Percentiles rank a stretch among this genome's conserved stretches.
Conservation (phyloP, 2,888 invertebrate genomes). For the Morinoia aosen region DNA sequence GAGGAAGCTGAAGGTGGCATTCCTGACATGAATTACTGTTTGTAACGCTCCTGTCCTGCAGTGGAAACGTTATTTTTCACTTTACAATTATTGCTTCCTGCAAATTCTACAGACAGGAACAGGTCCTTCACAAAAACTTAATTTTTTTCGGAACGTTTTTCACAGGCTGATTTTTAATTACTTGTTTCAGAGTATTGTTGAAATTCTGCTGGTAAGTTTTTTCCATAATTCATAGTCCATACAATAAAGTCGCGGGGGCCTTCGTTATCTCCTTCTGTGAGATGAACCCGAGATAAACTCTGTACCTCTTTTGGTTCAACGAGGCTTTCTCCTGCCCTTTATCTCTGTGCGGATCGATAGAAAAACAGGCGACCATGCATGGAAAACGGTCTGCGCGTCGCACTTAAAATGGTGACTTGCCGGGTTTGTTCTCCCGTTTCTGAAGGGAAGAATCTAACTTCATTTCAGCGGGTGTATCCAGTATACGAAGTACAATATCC, state of each 20-base stretch:
- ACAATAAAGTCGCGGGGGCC: background rate
- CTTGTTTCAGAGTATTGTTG: too few species aligned
- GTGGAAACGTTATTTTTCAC: too few species aligned
- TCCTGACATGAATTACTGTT: background rate
- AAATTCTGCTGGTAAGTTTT: background rate
- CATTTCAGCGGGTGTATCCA: background rate
- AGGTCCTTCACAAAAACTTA: too few species aligned
- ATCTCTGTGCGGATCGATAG: background rate
- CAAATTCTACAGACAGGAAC: too few species aligned
- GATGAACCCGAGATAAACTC: conserved; percentile 8
- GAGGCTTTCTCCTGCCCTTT: background rate
- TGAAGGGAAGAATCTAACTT: background rate
- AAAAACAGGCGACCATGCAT: background rate
- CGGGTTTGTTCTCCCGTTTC: background rate
- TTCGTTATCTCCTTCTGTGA: background rate
- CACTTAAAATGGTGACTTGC: background rate
- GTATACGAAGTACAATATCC: background rate
- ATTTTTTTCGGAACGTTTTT: too few species aligned
- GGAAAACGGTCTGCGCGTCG: background rate
- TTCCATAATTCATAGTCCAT: background rate
- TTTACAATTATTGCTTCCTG: too few species aligned
- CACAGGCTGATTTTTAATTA: too few species aligned
- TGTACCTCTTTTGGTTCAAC: background rate
- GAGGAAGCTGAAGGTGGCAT: background rate
- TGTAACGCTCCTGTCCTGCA: background rate